A percentile compares a stretch with the other conserved stretches of the same genome.
Evolutionary conservation across 2,888 invertebrate species (phyloP).

Genomic region (Perdita meconis): DNA sequence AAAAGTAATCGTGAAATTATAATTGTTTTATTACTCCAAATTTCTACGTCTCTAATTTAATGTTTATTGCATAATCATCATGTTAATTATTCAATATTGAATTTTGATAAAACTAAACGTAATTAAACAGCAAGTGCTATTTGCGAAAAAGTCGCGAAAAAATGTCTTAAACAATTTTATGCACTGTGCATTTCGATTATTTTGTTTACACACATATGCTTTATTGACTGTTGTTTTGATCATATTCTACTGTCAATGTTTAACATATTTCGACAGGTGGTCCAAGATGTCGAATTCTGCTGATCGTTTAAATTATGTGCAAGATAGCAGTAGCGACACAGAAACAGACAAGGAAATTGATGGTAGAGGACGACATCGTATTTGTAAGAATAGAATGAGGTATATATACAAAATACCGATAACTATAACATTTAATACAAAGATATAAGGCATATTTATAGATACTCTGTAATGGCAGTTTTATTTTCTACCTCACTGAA

Average conservation of each 20-base stretch:
- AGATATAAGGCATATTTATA: not conserved
- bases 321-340: conserved; percentile 93
- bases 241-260: not conserved
- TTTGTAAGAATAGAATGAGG: conserved; percentile 90
- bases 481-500: conserved; percentile 24
- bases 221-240: not conserved
- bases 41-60: not conserved
- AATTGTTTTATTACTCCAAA: not conserved
- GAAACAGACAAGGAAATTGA: conserved; percentile 91
- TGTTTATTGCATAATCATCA: conserved; percentile 23
- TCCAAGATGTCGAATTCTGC: conserved; percentile 82
- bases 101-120: not conserved
- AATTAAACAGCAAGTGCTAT: not conserved
- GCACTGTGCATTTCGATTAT: not conserved
- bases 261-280: conserved; percentile 75
- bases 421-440: conserved; percentile 24
- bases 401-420: conserved; percentile 77
- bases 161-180: not conserved
- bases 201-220: not conserved
- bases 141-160: not conserved
- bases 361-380: conserved; percentile 87
- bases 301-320: conserved; percentile 82
- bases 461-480: conserved; percentile 27
- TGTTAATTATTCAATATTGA: not conserved
- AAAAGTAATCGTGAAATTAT: not conserved